phyloP scores from a whole-genome alignment of 2,888 invertebrate genomes.

The Lacanobia wlatinum region DNA sequence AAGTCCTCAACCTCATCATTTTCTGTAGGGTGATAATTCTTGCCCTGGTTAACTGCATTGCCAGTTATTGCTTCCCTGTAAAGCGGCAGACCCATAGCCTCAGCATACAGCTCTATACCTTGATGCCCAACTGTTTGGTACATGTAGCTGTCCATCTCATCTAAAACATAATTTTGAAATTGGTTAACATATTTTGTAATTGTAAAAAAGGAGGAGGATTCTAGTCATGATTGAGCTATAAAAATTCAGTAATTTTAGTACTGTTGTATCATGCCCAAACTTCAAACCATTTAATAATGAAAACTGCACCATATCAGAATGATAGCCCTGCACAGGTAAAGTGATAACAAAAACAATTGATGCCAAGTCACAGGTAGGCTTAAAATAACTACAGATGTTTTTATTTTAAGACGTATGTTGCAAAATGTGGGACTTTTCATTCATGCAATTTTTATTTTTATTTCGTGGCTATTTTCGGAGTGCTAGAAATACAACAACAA shows the following conservation, averaged over 20 bases:
- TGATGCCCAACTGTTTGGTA: slow-evolving; percentile 99
- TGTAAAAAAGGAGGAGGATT: neutral
- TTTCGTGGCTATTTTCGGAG: neutral
- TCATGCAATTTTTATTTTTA: slow-evolving; percentile 19
- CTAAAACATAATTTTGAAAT: slow-evolving; percentile 77
- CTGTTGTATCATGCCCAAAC: slow-evolving; percentile 16
- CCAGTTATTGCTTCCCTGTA: slow-evolving; percentile 96
- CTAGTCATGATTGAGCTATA: neutral
- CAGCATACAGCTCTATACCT: slow-evolving; percentile 97
- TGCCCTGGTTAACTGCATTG: slow-evolving; percentile 94
- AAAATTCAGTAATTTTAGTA: neutral
- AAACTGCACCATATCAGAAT: slow-evolving; percentile 7
- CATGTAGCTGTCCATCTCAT: slow-evolving; percentile 99
- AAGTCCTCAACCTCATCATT: slow-evolving; percentile 99
- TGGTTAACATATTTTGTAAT: neutral
- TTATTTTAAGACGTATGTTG: slow-evolving; percentile 60
- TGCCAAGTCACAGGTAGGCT: slow-evolving; percentile 54
- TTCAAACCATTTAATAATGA: slow-evolving; percentile 1
- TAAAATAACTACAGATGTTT: slow-evolving; percentile 56
- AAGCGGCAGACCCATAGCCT: slow-evolving; percentile 98
- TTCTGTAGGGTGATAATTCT: slow-evolving; percentile 94
- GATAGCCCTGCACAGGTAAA: slow-evolving; percentile 37
- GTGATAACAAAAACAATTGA: slow-evolving; percentile 44
- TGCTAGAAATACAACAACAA: slow-evolving; percentile 30
- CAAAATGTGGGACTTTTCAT: slow-evolving; percentile 29